A percentile compares a stretch with the other conserved stretches of the same genome.
These are phyloP conservation scores for Pedionomus torquatus DNA, from an alignment of 2,113 vertebrate species.

Conservation along the genomic window DNA sequence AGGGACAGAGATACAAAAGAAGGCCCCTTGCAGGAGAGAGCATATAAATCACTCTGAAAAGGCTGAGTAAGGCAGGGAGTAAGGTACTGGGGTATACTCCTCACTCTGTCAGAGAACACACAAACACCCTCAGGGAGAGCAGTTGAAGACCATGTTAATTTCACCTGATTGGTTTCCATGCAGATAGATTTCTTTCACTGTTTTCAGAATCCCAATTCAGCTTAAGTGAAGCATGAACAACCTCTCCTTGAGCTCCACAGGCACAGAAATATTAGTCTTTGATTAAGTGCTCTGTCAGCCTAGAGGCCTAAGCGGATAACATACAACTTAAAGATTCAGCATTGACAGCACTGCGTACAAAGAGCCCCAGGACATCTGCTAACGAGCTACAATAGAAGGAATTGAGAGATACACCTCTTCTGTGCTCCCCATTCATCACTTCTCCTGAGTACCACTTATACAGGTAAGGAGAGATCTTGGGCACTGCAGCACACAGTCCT, in stretches of 20 bases:
- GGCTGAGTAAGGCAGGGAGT: not conserved
- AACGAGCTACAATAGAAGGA: not conserved
- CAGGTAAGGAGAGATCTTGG: not conserved
- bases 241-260: not conserved
- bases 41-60: not conserved
- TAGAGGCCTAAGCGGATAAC: not conserved
- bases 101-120: not conserved
- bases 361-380: not conserved
- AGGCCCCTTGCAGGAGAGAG: not conserved
- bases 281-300: constrained; percentile 14
- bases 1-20: not conserved
- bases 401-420: not conserved
- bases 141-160: not conserved
- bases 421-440: not conserved
- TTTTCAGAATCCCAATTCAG: not conserved
- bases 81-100: not conserved
- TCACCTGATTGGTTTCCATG: not conserved
- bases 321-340: not conserved
- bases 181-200: not conserved
- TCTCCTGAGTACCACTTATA: not conserved
- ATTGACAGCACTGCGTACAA: not conserved
- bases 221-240: not conserved
- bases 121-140: not conserved
- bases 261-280: not conserved
- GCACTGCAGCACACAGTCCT: not conserved